Conservation (phyloP, 1,140 invertebrate species). For the Aphelinus certus region DNA sequence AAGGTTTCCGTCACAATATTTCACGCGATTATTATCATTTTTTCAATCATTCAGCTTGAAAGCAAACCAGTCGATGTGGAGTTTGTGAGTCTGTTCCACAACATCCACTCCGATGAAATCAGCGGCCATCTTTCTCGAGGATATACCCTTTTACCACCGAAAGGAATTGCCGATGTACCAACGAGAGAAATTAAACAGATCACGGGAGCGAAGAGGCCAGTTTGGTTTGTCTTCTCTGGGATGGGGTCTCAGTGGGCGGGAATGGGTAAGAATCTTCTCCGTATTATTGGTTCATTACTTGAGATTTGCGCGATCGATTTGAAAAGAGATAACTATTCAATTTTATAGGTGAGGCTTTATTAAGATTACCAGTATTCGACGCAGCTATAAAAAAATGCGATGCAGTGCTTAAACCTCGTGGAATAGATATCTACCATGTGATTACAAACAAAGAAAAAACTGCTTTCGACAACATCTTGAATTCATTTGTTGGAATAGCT, state of each 20-base stretch:
- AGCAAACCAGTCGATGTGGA: slow-evolving; percentile 68
- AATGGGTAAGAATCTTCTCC: slow-evolving; percentile 71
- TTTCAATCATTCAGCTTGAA: slow-evolving; percentile 37
- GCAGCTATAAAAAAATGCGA: slow-evolving; percentile 76
- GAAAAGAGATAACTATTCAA: no score
- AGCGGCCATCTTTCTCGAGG: slow-evolving; percentile 69
- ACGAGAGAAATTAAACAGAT: slow-evolving; percentile 68
- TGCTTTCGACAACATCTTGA: slow-evolving; percentile 81
- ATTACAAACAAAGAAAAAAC: slow-evolving; percentile 78
- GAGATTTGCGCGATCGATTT: no score
- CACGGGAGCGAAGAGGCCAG: slow-evolving; percentile 70
- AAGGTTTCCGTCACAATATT: no score
- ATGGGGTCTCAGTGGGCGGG: slow-evolving; percentile 89
- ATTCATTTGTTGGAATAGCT: slow-evolving; percentile 91
- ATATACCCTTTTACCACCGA: slow-evolving; percentile 61
- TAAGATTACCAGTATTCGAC: slow-evolving; percentile 72
- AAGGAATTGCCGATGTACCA: slow-evolving; percentile 54
- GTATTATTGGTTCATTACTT: no score
- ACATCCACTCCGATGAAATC: slow-evolving; percentile 65
- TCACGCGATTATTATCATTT: neutral
- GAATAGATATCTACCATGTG: slow-evolving; percentile 83
- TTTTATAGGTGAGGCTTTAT: slow-evolving; percentile 60
- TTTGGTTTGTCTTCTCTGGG: slow-evolving; percentile 90
- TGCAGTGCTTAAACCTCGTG: slow-evolving; percentile 75
- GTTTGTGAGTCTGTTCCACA: slow-evolving; percentile 65